phyloP scores from a whole-genome alignment of 2,888 invertebrate genomes.

The Helicoverpa assulta region DNA sequence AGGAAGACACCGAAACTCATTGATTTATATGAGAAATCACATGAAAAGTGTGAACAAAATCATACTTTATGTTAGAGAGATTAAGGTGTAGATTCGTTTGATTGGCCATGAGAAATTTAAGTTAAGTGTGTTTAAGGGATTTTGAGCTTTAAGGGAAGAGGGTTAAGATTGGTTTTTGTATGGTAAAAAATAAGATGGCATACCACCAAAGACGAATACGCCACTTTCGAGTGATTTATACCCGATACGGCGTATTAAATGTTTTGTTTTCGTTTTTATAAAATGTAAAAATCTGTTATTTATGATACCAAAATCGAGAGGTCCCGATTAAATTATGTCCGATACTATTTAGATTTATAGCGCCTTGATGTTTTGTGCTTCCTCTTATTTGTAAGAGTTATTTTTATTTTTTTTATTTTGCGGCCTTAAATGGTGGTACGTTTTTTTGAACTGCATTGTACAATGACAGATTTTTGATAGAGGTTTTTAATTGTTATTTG shows the following conservation, averaged over 20 bases:
- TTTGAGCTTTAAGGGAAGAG: conserved; percentile 18
- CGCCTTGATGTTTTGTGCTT: conserved; percentile 75
- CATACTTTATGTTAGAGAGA: not conserved
- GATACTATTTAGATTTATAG: conserved; percentile 86
- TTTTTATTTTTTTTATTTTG: conserved; percentile 64
- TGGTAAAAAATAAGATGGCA: conserved; percentile 66
- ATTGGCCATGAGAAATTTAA: conserved; percentile 18
- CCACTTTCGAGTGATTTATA: conserved; percentile 89
- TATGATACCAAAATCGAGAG: conserved; percentile 88
- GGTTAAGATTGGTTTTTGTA: conserved; percentile 51
- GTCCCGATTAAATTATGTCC: conserved; percentile 88
- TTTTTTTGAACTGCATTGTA: conserved; percentile 57
- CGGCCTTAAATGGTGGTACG: conserved; percentile 55
- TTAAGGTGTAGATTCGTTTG: conserved; percentile 43
- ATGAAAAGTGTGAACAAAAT: conserved; percentile 40
- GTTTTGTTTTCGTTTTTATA: conserved; percentile 86
- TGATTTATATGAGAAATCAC: conserved; percentile 78
- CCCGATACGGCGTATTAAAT: conserved; percentile 88
- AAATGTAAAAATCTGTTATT: conserved; percentile 89
- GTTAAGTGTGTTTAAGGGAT: not conserved
- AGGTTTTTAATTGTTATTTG: conserved; percentile 49
- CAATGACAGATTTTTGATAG: conserved; percentile 58
- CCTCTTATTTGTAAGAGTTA: conserved; percentile 79
- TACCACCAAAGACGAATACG: conserved; percentile 88
- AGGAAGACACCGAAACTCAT: conserved; percentile 75